A percentile compares a stretch with the other conserved stretches of the same genome.
Conservation (phyloP, 2,113 vertebrate genomes). For the Panurus biarmicus region DNA sequence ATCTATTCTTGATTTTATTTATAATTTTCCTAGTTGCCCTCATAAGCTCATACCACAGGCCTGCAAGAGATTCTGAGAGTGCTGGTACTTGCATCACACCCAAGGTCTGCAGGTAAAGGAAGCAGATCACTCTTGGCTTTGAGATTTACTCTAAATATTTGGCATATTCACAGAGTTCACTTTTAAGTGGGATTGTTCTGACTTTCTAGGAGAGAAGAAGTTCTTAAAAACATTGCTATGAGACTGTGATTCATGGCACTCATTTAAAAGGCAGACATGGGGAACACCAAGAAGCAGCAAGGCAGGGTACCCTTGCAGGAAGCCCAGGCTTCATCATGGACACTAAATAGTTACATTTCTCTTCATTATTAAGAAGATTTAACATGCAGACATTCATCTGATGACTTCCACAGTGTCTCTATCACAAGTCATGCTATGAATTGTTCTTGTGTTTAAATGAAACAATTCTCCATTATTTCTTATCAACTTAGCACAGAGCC, state of each 20-base stretch:
- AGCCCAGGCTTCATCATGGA: background rate
- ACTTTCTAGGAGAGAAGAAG: background rate
- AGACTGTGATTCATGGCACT: background rate
- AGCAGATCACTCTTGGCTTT: background rate
- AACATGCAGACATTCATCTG: background rate
- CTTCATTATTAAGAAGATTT: background rate
- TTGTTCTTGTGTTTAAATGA: background rate
- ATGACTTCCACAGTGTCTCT: background rate
- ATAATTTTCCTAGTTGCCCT: background rate
- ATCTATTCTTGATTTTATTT: background rate
- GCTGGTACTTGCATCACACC: background rate
- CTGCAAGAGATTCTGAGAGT: background rate
- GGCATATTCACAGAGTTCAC: background rate
- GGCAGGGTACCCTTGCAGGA: background rate
- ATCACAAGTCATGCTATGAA: background rate
- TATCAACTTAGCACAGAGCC: background rate
- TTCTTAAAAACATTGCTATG: background rate
- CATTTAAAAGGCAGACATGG: background rate
- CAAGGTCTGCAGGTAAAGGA: background rate
- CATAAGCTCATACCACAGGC: background rate
- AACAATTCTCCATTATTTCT: background rate
- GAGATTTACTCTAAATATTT: background rate
- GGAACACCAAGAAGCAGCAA: background rate
- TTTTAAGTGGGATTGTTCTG: background rate
- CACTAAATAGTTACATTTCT: background rate